Percentiles rank a stretch among this genome's conserved stretches.
Conservation (phyloP, 2,888 invertebrate genomes). For the Troides oblongomaculatus region DNA sequence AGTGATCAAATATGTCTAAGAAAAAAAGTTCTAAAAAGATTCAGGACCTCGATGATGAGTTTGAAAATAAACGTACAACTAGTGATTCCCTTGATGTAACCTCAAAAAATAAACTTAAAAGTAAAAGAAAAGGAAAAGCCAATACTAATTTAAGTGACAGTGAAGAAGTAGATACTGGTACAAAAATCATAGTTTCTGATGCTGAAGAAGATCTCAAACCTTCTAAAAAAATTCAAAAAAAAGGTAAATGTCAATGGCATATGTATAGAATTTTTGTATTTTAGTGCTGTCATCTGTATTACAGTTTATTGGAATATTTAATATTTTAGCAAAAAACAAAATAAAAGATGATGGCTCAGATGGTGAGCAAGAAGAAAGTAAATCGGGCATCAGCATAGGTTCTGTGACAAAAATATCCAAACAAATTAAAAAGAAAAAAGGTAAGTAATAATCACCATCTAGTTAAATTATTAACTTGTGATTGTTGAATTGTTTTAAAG, state of each 20-base stretch:
- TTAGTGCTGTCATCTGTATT: not conserved
- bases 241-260: conserved; percentile 53
- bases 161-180: conserved; percentile 55
- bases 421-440: conserved; percentile 71
- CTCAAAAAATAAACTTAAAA: conserved; percentile 75
- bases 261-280: not conserved
- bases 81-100: conserved; percentile 67
- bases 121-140: conserved; percentile 73
- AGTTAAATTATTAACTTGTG: not conserved
- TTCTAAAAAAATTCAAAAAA: conserved; percentile 76
- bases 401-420: conserved; percentile 54
- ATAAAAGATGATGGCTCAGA: conserved; percentile 68
- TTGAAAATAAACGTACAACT: conserved; percentile 61
- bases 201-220: conserved; percentile 66
- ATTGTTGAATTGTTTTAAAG: not conserved
- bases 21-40: conserved; percentile 81
- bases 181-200: conserved; percentile 56
- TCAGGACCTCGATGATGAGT: conserved; percentile 76
- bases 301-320: conserved; percentile 3
- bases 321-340: conserved; percentile 62
- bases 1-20: conserved; percentile 76
- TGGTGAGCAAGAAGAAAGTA: conserved; percentile 67
- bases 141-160: conserved; percentile 71
- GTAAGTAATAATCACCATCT: conserved; percentile 39
- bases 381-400: conserved; percentile 54